Base-by-base conservation (phyloP, 2,113 vertebrate species). In the Psittacula cyanocephala region DNA sequence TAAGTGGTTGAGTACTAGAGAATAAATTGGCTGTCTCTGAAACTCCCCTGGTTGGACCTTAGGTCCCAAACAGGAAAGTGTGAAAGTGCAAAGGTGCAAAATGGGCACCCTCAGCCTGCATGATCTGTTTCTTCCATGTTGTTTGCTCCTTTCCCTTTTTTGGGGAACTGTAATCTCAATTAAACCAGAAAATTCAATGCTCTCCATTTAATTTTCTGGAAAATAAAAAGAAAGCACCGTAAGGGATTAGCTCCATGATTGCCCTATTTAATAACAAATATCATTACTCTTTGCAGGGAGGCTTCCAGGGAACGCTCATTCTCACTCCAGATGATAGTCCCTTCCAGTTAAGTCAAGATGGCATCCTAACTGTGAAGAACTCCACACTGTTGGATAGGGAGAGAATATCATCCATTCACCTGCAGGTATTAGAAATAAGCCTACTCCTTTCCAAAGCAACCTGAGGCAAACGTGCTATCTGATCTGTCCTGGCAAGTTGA, bases 311-410 rank as follows among this genome's bases (percentile, higher is more conserved):
- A 94, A 97, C 35, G 0, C 24, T 98, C 44, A 43, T 3, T 47
- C 95, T 98, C 71, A 7, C 92, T 70, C 96, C 98, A 44, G 97
- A 92, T 28, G 95, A 98, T 16, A 87, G 67, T 53, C 97, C 98
- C 28, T 98, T 98, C 96, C 97, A 97, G 16, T 39, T 98, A 46
- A 79, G 65, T 16, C 14, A 93, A 39, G 53, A 97, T 41, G 98
- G 98, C 63, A 92, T 90, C 41, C 80, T 98, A 22, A 96, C 74
- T 86, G 98, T 98, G 89, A 98, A 85, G 79, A 93, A 96, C 89
- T 95, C 97, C 17, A 28, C 22, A 0, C 86, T 84, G 47, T 93
- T 98, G 88, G 98, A 98, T 35, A 97, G 98, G 88, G 98, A 98
- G 75, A 77, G 25, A 43, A 90, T 12, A 11, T 10, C 81, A 14